Base-by-base conservation (phyloP, 2,888 invertebrate species). In the Ophion obscuratus region DNA sequence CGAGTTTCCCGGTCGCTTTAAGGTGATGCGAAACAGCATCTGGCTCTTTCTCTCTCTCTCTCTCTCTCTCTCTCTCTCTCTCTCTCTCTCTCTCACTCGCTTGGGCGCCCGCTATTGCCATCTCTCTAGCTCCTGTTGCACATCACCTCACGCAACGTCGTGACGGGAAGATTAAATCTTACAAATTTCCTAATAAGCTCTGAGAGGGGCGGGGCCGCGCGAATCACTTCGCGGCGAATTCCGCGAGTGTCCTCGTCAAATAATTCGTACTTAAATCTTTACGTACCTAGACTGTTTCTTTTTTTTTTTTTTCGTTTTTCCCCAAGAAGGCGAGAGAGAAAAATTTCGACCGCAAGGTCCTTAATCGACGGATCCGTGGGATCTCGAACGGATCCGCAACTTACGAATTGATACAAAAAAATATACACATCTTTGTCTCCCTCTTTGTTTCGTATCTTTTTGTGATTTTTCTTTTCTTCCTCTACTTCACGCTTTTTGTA, bases 181-280 rank as follows among this genome's bases (percentile, higher is more conserved):
- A 57, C 83, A 87, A 85, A 85, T 83, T 84, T 85, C 67, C 88
- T 88, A 89, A 87, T 88, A 89, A 90, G 89, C 91, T 91, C 90
- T 81, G 57, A 71, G 47, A 47, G 47, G 47, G 40, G 40, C 40
- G 9, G 40, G 40, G 40, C 36, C 40, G 40, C 40, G 40, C 40
- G 40, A 40, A 81, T 74, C 74, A 59, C 81, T 27, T n/a, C 62
- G 61, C 61, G 36, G 36, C 57, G 36, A 75, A 62, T 66, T 76
- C n/a, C 57, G 14, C n/a, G 14, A 14, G 57, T 57, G n/a, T 61
- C n/a, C 24, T 24, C 61, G 61, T 61, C 61, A 61, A 20, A 61
- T 61, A 61, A 9, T 20, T 61, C 61, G 61, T n/a, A 47, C 47
- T 47, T 47, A 14, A 11, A 14, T 47, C 47, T 11, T 47, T 11